Evolutionary conservation across 2,797 vertebrate genomes (phyloP).

Genomic region (Anabas testudineus): DNA sequence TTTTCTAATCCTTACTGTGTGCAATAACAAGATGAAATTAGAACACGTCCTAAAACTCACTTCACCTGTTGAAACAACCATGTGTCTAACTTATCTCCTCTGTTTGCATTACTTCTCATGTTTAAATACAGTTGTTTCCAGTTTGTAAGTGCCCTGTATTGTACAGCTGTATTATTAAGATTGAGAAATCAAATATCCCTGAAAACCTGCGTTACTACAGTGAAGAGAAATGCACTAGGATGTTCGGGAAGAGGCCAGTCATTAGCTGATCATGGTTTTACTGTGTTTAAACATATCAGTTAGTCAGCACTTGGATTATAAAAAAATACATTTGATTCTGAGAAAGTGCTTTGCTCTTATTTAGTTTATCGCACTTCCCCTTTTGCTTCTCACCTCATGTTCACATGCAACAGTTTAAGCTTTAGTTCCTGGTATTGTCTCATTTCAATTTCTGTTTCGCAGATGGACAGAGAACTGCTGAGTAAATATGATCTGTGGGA

Average conservation of each 20-base stretch:
- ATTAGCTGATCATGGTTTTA: neutral
- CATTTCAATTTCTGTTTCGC: slow-evolving; percentile 45
- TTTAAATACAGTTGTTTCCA: too few relatives aligned
- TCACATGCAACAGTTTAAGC: slow-evolving; percentile 29
- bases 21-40: too few relatives aligned
- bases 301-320: neutral
- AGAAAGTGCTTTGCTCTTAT: slow-evolving; percentile 31
- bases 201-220: neutral
- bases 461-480: slow-evolving; percentile 5
- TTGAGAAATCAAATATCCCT: too few relatives aligned
- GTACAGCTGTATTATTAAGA: too few relatives aligned
- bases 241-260: neutral
- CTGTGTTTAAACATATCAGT: neutral
- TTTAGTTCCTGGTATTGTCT: slow-evolving; percentile 50
- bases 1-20: too few relatives aligned
- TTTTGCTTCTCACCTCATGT: slow-evolving; percentile 28
- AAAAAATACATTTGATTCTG: slow-evolving; percentile 22
- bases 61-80: too few relatives aligned
- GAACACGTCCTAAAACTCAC: too few relatives aligned
- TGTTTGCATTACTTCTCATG: too few relatives aligned
- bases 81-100: too few relatives aligned
- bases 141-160: too few relatives aligned
- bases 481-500: slow-evolving; percentile 6
- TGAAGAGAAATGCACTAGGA: too few relatives aligned
- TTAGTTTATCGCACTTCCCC: neutral